These are phyloP conservation scores for Myotis lucifugus DNA, from an alignment of 2,113 vertebrate species.

Conservation along the genomic window DNA sequence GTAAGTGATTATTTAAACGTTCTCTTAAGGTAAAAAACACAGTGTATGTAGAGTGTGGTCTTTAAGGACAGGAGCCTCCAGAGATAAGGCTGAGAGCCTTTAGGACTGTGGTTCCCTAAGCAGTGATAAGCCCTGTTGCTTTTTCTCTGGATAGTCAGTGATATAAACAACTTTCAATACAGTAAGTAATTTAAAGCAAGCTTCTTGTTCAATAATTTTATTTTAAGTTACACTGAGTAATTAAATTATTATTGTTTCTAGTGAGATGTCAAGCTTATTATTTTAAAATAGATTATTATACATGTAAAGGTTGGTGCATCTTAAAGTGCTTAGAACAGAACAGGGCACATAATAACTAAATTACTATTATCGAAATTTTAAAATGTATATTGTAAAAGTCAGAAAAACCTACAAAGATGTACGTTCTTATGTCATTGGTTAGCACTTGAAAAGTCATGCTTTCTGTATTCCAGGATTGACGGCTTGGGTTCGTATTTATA, in stretches of 20 bases:
- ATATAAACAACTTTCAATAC: not conserved
- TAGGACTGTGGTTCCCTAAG: not conserved
- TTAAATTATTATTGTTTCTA: not conserved
- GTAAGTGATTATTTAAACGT: slow-evolving; percentile 8
- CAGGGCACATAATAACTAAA: not conserved
- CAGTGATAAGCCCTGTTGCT: not conserved
- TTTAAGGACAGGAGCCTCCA: not conserved
- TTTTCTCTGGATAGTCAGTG: not conserved
- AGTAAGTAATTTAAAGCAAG: slow-evolving; percentile 15
- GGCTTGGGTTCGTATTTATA: not conserved
- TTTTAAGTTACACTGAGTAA: not conserved
- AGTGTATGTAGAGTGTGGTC: not conserved
- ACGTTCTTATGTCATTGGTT: not conserved
- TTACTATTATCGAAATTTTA: not conserved
- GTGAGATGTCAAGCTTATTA: not conserved
- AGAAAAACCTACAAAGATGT: not conserved
- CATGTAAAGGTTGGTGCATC: not conserved
- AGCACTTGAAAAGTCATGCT: not conserved
- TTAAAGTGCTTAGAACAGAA: not conserved
- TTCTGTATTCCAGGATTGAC: not conserved
- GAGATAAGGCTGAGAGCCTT: not conserved
- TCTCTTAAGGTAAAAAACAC: slow-evolving; percentile 28
- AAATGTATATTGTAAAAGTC: not conserved
- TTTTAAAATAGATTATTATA: slow-evolving; percentile 11
- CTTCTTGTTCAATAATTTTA: not conserved